A percentile compares a stretch with the other conserved stretches of the same genome.
Conservation (phyloP, 1,140 invertebrate species). For the Plodia interpunctella region DNA sequence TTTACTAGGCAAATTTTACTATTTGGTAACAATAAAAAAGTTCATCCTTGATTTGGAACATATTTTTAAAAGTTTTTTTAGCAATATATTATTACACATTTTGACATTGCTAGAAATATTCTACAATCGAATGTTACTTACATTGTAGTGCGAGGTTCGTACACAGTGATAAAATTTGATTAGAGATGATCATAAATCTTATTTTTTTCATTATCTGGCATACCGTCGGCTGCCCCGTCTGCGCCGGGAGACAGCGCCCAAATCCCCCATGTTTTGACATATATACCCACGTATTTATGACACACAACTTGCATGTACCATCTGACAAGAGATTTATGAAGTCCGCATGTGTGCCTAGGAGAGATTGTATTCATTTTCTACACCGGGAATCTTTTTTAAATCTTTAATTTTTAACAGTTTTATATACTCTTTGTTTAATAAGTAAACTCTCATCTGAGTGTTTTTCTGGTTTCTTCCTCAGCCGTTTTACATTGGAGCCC, state of each 20-base stretch:
- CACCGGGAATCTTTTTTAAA: slow-evolving; percentile 36
- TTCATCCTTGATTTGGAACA: no score
- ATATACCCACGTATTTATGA: slow-evolving; percentile 69
- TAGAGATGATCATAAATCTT: slow-evolving; percentile 73
- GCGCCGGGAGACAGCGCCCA: slow-evolving; percentile 44
- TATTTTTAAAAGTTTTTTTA: no score
- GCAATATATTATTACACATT: no score
- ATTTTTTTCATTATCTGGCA: slow-evolving; percentile 70
- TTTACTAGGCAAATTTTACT: no score
- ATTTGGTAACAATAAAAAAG: no score
- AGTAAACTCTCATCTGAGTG: no score
- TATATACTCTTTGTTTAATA: no score
- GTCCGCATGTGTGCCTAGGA: slow-evolving; percentile 62
- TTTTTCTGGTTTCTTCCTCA: no score
- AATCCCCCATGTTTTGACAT: slow-evolving; percentile 74
- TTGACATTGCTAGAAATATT: slow-evolving; percentile 15
- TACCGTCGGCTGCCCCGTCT: slow-evolving; percentile 41
- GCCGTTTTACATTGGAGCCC: neutral
- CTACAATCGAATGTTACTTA: slow-evolving; percentile 21
- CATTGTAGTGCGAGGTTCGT: slow-evolving; percentile 37
- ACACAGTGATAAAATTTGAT: slow-evolving; percentile 70
- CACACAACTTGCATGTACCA: slow-evolving; percentile 51
- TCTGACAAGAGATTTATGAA: slow-evolving; percentile 71
- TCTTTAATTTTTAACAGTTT: no score
- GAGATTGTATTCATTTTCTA: slow-evolving; percentile 61